Conservation (phyloP, 2,888 invertebrate genomes). For the Trachelus iudaicus region DNA sequence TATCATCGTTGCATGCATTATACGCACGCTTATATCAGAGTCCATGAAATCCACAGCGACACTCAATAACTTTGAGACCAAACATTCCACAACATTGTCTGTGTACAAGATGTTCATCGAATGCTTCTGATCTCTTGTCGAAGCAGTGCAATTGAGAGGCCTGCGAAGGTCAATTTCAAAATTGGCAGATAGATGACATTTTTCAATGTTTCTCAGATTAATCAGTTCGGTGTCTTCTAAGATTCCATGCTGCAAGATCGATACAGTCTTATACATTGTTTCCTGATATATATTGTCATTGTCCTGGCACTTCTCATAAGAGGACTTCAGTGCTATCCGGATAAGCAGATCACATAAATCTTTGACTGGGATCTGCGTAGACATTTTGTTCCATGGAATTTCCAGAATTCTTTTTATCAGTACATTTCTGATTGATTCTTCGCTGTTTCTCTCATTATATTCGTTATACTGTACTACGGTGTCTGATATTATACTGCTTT, state of each 20-base stretch:
- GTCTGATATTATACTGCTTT: conserved; percentile 52
- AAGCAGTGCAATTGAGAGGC: conserved; percentile 10
- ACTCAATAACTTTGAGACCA: background rate
- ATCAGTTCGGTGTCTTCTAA: conserved; percentile 30
- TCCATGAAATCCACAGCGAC: background rate
- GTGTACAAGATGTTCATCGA: conserved; percentile 41
- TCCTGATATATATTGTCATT: background rate
- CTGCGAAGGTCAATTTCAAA: conserved; percentile 28
- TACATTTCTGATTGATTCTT: conserved; percentile 40
- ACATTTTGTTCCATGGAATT: conserved; percentile 35
- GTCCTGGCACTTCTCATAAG: background rate
- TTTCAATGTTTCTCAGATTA: conserved; percentile 35
- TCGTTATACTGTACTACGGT: conserved; percentile 29
- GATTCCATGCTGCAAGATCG: conserved; percentile 1
- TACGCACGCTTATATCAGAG: background rate
- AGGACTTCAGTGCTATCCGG: conserved; percentile 38
- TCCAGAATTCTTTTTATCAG: conserved; percentile 51
- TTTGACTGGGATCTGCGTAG: conserved; percentile 34
- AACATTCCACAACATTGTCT: conserved; percentile 29
- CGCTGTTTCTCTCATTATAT: conserved; percentile 17
- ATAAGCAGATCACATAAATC: conserved; percentile 46
- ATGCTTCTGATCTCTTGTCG: conserved; percentile 31
- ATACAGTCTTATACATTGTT: background rate
- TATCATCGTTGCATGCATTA: background rate
- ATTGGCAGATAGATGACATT: conserved; percentile 39